These are phyloP conservation scores for Meloidogyne exigua DNA, from an alignment of 1,140 invertebrate genomes.

Conservation along the genomic window DNA sequence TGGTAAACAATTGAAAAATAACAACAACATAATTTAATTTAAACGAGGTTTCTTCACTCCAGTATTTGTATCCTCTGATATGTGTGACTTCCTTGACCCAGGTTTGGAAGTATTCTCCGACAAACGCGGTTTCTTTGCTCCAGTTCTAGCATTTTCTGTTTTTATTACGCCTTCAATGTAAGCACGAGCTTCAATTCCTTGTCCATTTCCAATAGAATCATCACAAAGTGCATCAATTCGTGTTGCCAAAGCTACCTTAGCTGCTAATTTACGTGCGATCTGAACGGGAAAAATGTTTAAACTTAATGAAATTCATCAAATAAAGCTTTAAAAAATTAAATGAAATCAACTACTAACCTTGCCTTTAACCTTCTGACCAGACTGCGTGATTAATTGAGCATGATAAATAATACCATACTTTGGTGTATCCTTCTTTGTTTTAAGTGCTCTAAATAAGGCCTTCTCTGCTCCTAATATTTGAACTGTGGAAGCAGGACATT, in stretches of 20 bases:
- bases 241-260: slow-evolving; percentile 86
- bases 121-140: neutral
- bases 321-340: neutral
- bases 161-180: slow-evolving; percentile 53
- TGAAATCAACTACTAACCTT: slow-evolving; percentile 68
- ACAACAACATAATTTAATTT: no score
- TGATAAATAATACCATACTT: slow-evolving; percentile 99
- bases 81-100: no score
- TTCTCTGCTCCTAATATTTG: slow-evolving; percentile 98
- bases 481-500: slow-evolving; percentile 94
- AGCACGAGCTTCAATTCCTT: slow-evolving; percentile 57
- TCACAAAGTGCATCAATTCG: slow-evolving; percentile 94
- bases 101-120: no score
- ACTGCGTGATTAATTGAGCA: slow-evolving; percentile 84
- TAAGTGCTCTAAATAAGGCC: slow-evolving; percentile 90
- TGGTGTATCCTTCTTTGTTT: slow-evolving; percentile 94
- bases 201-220: slow-evolving; percentile 43
- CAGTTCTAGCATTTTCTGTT: slow-evolving; percentile 52
- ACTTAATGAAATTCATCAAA: neutral
- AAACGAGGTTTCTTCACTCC: no score
- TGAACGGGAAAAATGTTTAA: slow-evolving; percentile 65
- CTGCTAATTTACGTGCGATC: slow-evolving; percentile 92
- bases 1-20: no score
- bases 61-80: no score
- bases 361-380: slow-evolving; percentile 83